A percentile compares a stretch with the other conserved stretches of the same genome.
Conservation (phyloP, 2,113 vertebrate genomes). For the Eurystomus gularis region DNA sequence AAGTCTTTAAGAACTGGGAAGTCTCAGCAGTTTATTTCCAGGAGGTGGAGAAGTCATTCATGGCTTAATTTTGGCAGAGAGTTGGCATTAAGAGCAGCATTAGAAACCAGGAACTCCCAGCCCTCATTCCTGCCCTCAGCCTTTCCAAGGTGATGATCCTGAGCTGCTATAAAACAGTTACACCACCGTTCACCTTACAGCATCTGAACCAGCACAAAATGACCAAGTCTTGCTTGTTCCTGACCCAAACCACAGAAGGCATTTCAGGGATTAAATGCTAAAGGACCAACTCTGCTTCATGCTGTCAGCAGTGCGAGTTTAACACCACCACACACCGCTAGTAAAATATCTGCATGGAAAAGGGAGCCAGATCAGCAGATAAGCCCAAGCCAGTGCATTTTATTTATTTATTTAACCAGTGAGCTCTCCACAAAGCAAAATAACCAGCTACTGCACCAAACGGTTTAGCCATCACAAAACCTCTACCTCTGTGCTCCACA, state of each 20-base stretch:
- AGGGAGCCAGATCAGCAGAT: neutral
- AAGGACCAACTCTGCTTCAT: neutral
- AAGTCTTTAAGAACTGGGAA: neutral
- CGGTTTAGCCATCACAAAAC: fast-evolving
- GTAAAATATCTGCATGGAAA: neutral
- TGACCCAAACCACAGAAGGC: neutral
- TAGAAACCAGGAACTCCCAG: neutral
- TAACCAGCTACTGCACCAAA: neutral
- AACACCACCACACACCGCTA: neutral
- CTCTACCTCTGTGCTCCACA: neutral
- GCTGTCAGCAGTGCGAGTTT: neutral
- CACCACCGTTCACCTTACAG: neutral
- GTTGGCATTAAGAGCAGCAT: neutral
- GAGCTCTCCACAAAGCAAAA: neutral
- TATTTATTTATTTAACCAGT: neutral
- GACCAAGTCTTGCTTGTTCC: neutral
- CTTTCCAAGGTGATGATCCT: neutral
- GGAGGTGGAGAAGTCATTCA: neutral
- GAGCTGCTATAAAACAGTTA: neutral
- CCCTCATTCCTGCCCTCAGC: neutral
- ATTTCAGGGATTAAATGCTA: neutral
- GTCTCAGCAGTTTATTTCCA: neutral
- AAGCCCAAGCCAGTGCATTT: neutral
- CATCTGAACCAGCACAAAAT: neutral
- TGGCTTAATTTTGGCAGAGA: neutral